Conservation (phyloP, 2,113 vertebrate genomes). For the Epinephelus fuscoguttatus region DNA sequence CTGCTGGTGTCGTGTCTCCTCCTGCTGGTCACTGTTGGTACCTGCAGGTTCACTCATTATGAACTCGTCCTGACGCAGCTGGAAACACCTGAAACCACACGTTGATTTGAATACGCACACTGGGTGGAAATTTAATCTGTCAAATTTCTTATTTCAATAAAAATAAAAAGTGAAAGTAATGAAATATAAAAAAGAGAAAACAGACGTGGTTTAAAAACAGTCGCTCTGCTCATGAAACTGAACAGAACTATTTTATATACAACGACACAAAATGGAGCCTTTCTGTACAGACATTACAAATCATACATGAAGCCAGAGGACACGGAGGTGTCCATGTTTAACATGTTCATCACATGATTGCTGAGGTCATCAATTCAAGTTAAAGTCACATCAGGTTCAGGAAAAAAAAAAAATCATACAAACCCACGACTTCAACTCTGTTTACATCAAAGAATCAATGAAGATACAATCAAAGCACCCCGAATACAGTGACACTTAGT, state of each 20-base stretch:
- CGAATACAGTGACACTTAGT: too few relatives aligned
- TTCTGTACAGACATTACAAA: constrained; percentile 20
- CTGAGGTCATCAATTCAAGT: constrained; percentile 23
- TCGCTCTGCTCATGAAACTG: constrained; percentile 74
- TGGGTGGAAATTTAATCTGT: too few relatives aligned
- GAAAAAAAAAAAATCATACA: background rate
- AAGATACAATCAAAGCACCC: background rate
- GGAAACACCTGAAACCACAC: too few relatives aligned
- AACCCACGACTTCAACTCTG: constrained; percentile 4
- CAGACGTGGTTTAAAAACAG: background rate
- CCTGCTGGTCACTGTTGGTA: too few relatives aligned
- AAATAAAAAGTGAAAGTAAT: background rate
- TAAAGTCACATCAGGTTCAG: background rate
- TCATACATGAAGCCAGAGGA: background rate
- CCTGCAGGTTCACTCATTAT: too few relatives aligned
- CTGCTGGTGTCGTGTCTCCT: background rate
- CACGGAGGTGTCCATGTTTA: background rate
- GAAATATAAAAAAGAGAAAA: background rate
- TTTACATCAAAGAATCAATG: background rate
- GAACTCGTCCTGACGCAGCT: too few relatives aligned
- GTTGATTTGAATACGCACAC: too few relatives aligned
- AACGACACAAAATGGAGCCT: background rate
- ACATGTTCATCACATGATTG: constrained; percentile 1
- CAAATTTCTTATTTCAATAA: too few relatives aligned
- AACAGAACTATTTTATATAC: constrained; percentile 53